Evolutionary conservation across 2,113 vertebrate species (phyloP).

Genomic region (Hyaena hyaena): DNA sequence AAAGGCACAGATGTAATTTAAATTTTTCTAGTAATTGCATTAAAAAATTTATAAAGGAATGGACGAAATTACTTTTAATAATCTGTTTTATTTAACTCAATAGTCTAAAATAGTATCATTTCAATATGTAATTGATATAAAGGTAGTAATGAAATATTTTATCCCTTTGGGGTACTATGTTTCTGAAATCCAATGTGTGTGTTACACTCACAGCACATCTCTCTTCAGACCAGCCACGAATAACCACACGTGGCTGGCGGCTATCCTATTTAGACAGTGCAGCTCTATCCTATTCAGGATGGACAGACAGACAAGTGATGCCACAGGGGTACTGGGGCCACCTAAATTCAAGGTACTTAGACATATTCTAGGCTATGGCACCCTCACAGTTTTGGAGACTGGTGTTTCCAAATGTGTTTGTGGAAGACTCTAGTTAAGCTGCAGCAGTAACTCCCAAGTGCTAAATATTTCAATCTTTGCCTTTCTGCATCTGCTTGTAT

Average conservation of each 20-base stretch:
- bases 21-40: not conserved
- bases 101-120: constrained; percentile 41
- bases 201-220: not conserved
- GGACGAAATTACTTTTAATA: not conserved
- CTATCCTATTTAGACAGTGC: not conserved
- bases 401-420: not conserved
- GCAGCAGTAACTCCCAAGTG: not conserved
- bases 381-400: not conserved
- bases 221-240: not conserved
- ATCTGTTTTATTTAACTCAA: not conserved
- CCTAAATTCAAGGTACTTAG: not conserved
- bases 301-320: not conserved
- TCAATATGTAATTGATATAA: constrained; percentile 3
- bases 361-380: not conserved
- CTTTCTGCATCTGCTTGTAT: not conserved
- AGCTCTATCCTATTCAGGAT: not conserved
- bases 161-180: not conserved
- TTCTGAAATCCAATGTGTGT: not conserved
- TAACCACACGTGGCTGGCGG: not conserved
- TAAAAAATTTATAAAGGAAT: not conserved
- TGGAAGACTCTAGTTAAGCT: not conserved
- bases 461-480: not conserved
- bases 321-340: not conserved
- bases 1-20: not conserved
- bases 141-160: constrained; percentile 6